phyloP scores from a whole-genome alignment of 2,888 invertebrate genomes.

The Sphaerophoria rueppellii region DNA sequence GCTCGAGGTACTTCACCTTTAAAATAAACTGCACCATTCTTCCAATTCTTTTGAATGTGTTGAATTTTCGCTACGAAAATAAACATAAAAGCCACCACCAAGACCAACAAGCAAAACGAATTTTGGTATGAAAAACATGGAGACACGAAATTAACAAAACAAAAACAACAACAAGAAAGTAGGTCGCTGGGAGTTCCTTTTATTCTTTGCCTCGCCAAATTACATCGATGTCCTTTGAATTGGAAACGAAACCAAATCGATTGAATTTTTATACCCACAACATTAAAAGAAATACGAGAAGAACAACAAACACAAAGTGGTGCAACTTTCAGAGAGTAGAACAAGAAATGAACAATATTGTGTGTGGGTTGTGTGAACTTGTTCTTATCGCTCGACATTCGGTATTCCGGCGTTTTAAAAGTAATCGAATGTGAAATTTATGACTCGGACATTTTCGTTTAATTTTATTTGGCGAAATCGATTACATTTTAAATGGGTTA shows the following conservation, averaged over 20 bases:
- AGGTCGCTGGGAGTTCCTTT: constrained; percentile 53
- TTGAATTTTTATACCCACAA: constrained; percentile 58
- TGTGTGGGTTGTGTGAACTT: background rate
- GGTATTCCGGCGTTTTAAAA: background rate
- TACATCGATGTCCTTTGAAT: constrained; percentile 70
- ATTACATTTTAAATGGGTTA: too few relatives aligned
- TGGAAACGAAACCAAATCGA: constrained; percentile 68
- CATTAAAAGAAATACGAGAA: constrained; percentile 9
- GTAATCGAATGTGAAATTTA: background rate
- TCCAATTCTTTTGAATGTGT: constrained; percentile 9
- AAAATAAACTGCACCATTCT: constrained; percentile 19
- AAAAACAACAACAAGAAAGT: constrained; percentile 15
- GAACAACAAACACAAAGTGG: background rate
- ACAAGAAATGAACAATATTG: background rate
- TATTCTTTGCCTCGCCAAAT: constrained; percentile 46
- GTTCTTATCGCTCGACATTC: background rate
- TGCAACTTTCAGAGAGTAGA: background rate
- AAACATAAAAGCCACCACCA: constrained; percentile 17
- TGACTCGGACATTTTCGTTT: too few relatives aligned
- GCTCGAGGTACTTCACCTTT: constrained; percentile 37
- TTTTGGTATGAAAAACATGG: constrained; percentile 5
- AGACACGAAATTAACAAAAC: background rate
- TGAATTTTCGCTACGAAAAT: constrained; percentile 31
- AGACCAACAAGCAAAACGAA: background rate
- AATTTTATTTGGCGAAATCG: too few relatives aligned